These are phyloP conservation scores for Eustalomyia histrio DNA, from an alignment of 2,888 invertebrate species.

Conservation along the genomic window DNA sequence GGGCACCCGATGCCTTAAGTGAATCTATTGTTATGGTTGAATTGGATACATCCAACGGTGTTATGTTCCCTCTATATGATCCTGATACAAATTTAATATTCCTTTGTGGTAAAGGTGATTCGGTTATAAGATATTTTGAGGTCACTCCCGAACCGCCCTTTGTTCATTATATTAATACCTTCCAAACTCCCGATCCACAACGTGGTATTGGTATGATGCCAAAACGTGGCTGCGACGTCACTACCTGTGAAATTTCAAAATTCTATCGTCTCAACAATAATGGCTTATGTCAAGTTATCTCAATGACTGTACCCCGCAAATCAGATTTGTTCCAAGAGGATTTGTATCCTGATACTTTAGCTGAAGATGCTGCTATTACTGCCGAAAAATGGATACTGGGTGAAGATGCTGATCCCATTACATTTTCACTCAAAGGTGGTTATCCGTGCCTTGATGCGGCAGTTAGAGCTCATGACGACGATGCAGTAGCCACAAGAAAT, in stretches of 20 bases:
- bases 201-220: slow-evolving; percentile 99
- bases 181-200: slow-evolving; percentile 98
- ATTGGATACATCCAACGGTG: slow-evolving; percentile 96
- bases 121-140: slow-evolving; percentile 96
- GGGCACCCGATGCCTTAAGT: slow-evolving; percentile 91
- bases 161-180: slow-evolving; percentile 97
- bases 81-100: slow-evolving; percentile 96
- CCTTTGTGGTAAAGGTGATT: slow-evolving; percentile 98
- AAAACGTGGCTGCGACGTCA: slow-evolving; percentile 96
- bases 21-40: slow-evolving; percentile 96
- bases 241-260: slow-evolving; percentile 95
- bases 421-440: slow-evolving; percentile 94
- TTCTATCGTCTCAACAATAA: slow-evolving; percentile 98
- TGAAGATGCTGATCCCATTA: slow-evolving; percentile 92
- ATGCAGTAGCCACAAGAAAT: slow-evolving; percentile 70
- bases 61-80: slow-evolving; percentile 98
- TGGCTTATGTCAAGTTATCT: slow-evolving; percentile 92
- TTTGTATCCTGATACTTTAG: slow-evolving; percentile 96
- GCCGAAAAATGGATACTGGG: slow-evolving; percentile 97
- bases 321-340: slow-evolving; percentile 98
- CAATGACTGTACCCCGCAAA: slow-evolving; percentile 99
- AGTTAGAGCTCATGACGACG: slow-evolving; percentile 74
- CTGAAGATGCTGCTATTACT: slow-evolving; percentile 92
- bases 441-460: slow-evolving; percentile 80
- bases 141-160: slow-evolving; percentile 96